Percentiles rank a stretch among this genome's conserved stretches.
These are phyloP conservation scores for Athene cunicularia DNA, from an alignment of 2,113 vertebrate genomes.

Conservation along the genomic window DNA sequence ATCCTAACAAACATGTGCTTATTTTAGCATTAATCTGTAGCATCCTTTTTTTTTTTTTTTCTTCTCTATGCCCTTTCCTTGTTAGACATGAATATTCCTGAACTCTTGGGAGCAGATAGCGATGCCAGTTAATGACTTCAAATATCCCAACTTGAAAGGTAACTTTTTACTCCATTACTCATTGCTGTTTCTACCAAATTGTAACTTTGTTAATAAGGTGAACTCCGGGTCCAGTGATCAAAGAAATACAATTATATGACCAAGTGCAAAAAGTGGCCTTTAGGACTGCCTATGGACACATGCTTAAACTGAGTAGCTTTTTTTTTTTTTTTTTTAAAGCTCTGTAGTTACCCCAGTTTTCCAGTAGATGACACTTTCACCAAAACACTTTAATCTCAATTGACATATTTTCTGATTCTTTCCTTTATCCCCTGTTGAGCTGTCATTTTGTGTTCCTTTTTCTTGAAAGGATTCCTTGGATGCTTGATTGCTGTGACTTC, in stretches of 20 bases:
- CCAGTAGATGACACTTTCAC: neutral
- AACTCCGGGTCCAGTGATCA: neutral
- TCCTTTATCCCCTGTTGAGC: neutral
- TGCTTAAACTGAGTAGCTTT: neutral
- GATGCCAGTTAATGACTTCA: neutral
- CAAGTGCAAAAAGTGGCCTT: neutral
- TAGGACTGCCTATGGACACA: neutral
- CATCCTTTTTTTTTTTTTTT: neutral
- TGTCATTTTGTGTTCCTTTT: neutral
- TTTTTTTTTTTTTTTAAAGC: neutral
- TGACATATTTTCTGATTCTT: neutral
- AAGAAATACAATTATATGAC: neutral
- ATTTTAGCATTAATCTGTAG: neutral
- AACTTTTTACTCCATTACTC: neutral
- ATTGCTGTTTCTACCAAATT: neutral
- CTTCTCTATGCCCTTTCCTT: neutral
- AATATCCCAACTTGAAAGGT: neutral
- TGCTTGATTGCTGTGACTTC: neutral
- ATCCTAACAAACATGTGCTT: neutral
- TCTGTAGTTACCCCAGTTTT: neutral
- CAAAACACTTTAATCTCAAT: neutral
- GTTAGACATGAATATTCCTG: neutral
- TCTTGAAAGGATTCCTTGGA: neutral
- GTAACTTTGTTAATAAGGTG: neutral
- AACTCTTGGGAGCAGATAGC: neutral